Conservation (phyloP, 1,140 invertebrate genomes). For the Drosophila melanica region DNA sequence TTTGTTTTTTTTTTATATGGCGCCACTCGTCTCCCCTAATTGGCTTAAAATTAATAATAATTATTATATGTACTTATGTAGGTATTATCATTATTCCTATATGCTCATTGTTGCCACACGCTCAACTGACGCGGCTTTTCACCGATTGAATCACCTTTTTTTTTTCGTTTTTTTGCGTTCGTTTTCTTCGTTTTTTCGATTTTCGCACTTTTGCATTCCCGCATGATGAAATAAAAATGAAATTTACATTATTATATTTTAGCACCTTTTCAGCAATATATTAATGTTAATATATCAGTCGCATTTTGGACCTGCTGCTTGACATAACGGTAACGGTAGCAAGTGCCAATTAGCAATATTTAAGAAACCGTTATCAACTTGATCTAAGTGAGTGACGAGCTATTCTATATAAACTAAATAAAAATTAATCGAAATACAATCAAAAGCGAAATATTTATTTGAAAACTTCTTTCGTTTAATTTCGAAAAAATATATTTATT, state of each 20-base stretch:
- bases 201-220: neutral
- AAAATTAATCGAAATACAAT: no score
- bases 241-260: slow-evolving; percentile 28
- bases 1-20: slow-evolving; percentile 30
- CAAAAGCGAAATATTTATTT: no score
- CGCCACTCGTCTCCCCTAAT: slow-evolving; percentile 51
- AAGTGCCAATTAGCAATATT: no score
- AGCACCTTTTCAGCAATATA: neutral
- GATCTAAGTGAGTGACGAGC: no score
- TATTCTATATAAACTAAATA: no score
- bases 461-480: no score
- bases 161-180: neutral
- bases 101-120: slow-evolving; percentile 9
- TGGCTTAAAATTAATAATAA: slow-evolving; percentile 75
- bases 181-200: neutral
- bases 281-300: slow-evolving; percentile 35
- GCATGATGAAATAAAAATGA: slow-evolving; percentile 58
- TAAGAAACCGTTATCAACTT: no score
- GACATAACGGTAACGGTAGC: slow-evolving; percentile 2
- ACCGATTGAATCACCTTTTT: neutral
- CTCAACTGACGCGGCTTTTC: no score
- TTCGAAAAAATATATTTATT: no score
- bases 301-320: slow-evolving; percentile 13
- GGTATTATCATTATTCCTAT: slow-evolving; percentile 55
- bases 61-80: slow-evolving; percentile 53